Base-by-base conservation (phyloP, 1,140 invertebrate genomes). In the Latrodectus geometricus region DNA sequence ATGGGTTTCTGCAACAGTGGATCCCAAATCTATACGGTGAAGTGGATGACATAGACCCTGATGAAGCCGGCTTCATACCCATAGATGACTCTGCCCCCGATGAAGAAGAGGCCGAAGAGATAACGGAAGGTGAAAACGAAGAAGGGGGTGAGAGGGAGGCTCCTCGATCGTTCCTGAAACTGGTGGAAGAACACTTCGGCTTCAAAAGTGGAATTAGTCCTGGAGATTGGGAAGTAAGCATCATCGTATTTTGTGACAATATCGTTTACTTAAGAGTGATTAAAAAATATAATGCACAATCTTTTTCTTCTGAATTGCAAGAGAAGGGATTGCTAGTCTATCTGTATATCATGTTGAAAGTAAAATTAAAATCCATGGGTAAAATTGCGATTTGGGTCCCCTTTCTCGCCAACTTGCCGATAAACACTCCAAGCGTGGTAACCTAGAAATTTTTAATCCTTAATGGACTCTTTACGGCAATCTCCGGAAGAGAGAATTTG, bases 1-100 rank as follows among this genome's bases (percentile, higher is more conserved):
- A 97, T 92, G 96, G 95, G 91, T 98, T 98, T 92, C 95, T 98
- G 88, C 95, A 97, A 89, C 95, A 96, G 88, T 98, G 97, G 97
- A 95, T 97, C 75, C 96, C 97, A 69, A 94, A 96, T 88, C 92
- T 97, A 61, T 99, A 99, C 91, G 97, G 97, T 73, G 97, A 97
- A 88, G 92, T 98, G 88, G 95, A 97, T 89, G 95, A 96, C 89
- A 93, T 95, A 89, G 94, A 95, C 81, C 90, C 96, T 88, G 92
- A 94, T 75, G 93, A 94, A 83, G 93, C 95, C 86, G 97, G 97
- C 35, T 97, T 97, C 92, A 94, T 96, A 89, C 93, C 98, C 66
- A 95, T 97, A 35, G 95, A 97, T 80, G 96, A 97, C 89, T 97
- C 96, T 35, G 93, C 97, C 91, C 93, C 96, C 89, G 96, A 95